phyloP scores from a whole-genome alignment of 2,113 vertebrate species.

The Xerus inauris region DNA sequence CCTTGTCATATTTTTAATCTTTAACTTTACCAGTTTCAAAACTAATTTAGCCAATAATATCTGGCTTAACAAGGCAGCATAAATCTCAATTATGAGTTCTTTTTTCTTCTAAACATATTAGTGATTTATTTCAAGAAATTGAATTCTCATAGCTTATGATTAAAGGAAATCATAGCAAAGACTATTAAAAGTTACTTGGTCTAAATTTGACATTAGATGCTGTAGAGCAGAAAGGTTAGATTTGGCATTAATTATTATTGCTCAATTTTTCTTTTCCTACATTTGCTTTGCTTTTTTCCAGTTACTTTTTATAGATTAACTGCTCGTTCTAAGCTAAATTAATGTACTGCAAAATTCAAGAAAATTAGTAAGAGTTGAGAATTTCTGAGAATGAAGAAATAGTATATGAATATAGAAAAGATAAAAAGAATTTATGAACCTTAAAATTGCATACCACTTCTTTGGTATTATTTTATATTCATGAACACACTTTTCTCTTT shows the following conservation, averaged over 20 bases:
- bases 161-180: slow-evolving; percentile 51
- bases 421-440: slow-evolving; percentile 32
- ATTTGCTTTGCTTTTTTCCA: slow-evolving; percentile 39
- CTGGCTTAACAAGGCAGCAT: neutral
- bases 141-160: slow-evolving; percentile 46
- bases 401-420: neutral
- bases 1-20: slow-evolving; percentile 58
- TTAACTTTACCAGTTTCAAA: slow-evolving; percentile 59
- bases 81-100: slow-evolving; percentile 30
- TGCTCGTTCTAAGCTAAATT: neutral
- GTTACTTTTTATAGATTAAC: neutral
- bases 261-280: slow-evolving; percentile 58
- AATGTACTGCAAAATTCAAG: slow-evolving; percentile 9
- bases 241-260: neutral
- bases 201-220: slow-evolving; percentile 56
- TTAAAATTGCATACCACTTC: slow-evolving; percentile 34
- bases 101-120: slow-evolving; percentile 60
- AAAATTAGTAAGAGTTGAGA: slow-evolving; percentile 30
- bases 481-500: neutral
- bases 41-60: slow-evolving; percentile 52
- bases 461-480: slow-evolving; percentile 19
- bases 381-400: neutral
- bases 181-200: slow-evolving; percentile 43
- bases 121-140: slow-evolving; percentile 70
- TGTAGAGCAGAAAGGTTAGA: slow-evolving; percentile 50